Percentiles rank a stretch among this genome's conserved stretches.
These are phyloP conservation scores for Hipposideros larvatus DNA, from an alignment of 2,797 vertebrate species.

Conservation along the genomic window DNA sequence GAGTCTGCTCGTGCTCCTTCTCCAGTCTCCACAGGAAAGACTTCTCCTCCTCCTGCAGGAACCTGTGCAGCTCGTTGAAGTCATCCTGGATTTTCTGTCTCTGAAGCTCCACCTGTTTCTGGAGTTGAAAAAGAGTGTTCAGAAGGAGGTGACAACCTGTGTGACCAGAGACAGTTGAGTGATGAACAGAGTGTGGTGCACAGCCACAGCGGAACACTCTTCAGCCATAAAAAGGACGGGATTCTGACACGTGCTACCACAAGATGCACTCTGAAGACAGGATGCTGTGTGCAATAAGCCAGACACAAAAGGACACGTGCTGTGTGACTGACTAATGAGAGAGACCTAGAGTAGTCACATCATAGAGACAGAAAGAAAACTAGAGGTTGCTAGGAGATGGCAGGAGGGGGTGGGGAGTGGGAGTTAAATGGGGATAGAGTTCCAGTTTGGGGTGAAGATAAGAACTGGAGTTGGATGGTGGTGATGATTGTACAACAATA, in stretches of 20 bases:
- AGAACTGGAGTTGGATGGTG: too few species aligned
- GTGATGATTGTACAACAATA: background rate
- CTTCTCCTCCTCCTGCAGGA: constrained; percentile 66
- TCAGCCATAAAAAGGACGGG: background rate
- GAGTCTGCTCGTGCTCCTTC: constrained; percentile 2
- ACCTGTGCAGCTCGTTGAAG: constrained; percentile 50
- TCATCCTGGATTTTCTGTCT: constrained; percentile 61
- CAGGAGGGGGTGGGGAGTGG: background rate
- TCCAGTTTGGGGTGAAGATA: background rate
- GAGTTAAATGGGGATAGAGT: background rate
- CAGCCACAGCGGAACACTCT: background rate
- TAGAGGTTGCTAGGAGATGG: background rate
- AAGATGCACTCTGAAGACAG: background rate
- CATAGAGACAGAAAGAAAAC: background rate
- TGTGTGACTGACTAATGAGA: too few species aligned
- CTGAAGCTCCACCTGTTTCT: constrained; percentile 11
- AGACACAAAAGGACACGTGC: background rate
- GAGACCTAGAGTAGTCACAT: background rate
- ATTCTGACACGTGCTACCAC: too few species aligned
- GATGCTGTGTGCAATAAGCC: too few species aligned
- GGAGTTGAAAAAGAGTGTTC: background rate
- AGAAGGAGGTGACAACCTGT: too few species aligned
- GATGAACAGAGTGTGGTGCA: background rate
- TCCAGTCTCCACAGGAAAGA: constrained; percentile 64
- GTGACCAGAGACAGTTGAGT: too few species aligned